phyloP scores from a whole-genome alignment of 2,797 vertebrate species.

The Aotus griseimembra region DNA sequence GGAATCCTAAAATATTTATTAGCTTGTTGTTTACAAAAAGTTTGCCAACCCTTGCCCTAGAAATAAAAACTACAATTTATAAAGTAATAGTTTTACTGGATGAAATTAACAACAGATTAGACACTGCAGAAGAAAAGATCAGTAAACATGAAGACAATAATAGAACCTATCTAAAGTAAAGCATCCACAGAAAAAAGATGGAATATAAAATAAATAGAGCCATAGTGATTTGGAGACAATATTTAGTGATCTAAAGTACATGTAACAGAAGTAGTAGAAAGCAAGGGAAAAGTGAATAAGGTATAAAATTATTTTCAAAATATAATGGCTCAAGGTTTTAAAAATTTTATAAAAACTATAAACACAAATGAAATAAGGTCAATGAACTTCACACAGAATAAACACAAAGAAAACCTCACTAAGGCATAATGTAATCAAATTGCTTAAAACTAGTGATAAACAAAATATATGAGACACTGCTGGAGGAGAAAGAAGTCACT shows the following conservation, averaged over 20 bases:
- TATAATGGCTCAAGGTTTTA: background rate
- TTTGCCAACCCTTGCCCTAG: background rate
- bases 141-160: background rate
- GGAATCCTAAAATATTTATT: background rate
- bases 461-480: background rate
- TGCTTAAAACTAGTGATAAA: background rate
- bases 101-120: background rate
- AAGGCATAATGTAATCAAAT: background rate
- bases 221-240: background rate
- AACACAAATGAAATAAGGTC: slow-evolving; percentile 15
- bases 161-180: background rate
- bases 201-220: background rate
- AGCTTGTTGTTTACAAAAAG: background rate
- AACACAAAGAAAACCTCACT: background rate
- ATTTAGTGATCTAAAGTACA: background rate
- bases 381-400: background rate
- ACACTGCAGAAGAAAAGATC: slow-evolving; percentile 19
- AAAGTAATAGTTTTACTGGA: background rate
- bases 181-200: background rate
- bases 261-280: background rate
- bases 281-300: background rate
- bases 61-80: background rate
- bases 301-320: background rate
- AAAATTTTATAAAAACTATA: slow-evolving; percentile 4
- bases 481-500: background rate